These are phyloP conservation scores for Mus pahari DNA, from an alignment of 2,113 vertebrate species.

Conservation along the genomic window DNA sequence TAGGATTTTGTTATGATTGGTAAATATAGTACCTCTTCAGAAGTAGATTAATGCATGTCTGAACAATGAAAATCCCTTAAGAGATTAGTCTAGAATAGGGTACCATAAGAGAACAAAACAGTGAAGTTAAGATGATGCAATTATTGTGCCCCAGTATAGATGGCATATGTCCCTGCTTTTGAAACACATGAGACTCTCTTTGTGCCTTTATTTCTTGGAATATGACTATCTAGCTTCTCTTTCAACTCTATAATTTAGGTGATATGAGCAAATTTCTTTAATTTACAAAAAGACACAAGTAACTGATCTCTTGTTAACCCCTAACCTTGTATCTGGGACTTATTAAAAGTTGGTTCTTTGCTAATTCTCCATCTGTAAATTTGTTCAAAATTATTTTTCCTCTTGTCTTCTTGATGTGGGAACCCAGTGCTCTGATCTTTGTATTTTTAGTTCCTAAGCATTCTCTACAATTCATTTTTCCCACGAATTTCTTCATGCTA, in stretches of 20 bases:
- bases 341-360: not conserved
- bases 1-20: not conserved
- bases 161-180: not conserved
- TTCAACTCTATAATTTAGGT: not conserved
- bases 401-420: not conserved
- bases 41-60: not conserved
- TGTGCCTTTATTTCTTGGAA: not conserved
- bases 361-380: not conserved
- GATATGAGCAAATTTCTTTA: not conserved
- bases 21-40: not conserved
- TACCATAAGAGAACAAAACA: not conserved
- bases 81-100: not conserved
- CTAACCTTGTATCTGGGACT: not conserved
- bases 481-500: not conserved
- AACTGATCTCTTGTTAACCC: not conserved
- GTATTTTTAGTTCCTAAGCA: not conserved
- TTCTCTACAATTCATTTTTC: not conserved
- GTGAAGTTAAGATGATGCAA: not conserved
- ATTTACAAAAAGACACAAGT: not conserved
- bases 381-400: not conserved
- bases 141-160: not conserved
- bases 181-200: not conserved
- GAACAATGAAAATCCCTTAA: not conserved
- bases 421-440: not conserved
- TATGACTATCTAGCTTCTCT: not conserved